These are phyloP conservation scores for Seriola dumerili DNA, from an alignment of 2,113 vertebrate species.

Conservation along the genomic window DNA sequence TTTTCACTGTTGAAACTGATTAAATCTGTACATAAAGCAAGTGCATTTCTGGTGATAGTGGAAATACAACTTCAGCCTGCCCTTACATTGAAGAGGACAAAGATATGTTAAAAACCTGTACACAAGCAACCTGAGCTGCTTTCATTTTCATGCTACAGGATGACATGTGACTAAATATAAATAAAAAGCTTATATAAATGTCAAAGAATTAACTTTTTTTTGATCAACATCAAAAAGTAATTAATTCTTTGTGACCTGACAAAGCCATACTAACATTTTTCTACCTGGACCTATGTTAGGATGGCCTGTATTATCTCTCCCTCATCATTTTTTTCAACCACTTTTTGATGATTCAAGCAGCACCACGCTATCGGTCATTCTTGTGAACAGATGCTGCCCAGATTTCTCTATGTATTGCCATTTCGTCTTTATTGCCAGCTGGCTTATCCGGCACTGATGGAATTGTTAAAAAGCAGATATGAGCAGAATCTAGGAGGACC, in stretches of 20 bases:
- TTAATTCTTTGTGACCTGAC: constrained; percentile 47
- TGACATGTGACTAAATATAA: neutral
- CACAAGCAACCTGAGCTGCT: neutral
- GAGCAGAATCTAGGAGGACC: constrained; percentile 77
- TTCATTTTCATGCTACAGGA: neutral
- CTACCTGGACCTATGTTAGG: constrained; percentile 30
- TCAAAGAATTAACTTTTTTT: constrained; percentile 1
- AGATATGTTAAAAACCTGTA: too few species aligned
- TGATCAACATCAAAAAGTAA: constrained; percentile 47
- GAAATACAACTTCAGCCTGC: too few species aligned
- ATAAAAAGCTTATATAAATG: neutral
- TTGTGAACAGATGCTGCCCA: constrained; percentile 74
- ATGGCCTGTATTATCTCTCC: constrained; percentile 59
- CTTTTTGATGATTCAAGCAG: constrained; percentile 79
- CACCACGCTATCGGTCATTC: constrained; percentile 74
- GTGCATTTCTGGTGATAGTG: too few species aligned
- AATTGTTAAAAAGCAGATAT: constrained; percentile 84
- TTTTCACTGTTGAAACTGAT: neutral
- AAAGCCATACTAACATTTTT: constrained; percentile 63
- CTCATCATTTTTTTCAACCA: constrained; percentile 56
- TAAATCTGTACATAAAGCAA: too few species aligned
- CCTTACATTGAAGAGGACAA: too few species aligned
- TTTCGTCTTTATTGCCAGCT: constrained; percentile 77
- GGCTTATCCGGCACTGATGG: constrained; percentile 82
- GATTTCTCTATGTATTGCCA: constrained; percentile 79